phyloP scores from a whole-genome alignment of 2,888 invertebrate species.

The Phlogophora meticulosa region DNA sequence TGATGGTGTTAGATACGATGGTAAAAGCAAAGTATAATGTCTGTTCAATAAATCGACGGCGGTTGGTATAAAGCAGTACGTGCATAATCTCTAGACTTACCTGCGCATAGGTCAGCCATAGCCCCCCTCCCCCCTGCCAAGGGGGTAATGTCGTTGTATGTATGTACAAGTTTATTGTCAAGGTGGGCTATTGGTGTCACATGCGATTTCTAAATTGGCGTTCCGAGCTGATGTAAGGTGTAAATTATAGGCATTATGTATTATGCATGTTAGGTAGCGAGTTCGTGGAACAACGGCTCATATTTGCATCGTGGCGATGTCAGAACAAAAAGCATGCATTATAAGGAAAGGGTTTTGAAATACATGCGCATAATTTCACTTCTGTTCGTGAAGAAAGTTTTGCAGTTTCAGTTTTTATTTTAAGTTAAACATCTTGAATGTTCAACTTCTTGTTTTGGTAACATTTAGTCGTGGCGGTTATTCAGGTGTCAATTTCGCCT shows the following conservation, averaged over 20 bases:
- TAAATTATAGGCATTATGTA: constrained; percentile 63
- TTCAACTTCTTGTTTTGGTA: constrained; percentile 26
- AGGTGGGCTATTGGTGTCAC: constrained; percentile 57
- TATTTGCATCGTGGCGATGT: constrained; percentile 41
- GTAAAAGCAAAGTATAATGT: constrained; percentile 54
- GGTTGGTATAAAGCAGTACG: constrained; percentile 38
- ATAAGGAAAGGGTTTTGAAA: constrained; percentile 31
- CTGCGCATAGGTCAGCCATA: constrained; percentile 46
- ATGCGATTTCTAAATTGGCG: constrained; percentile 70
- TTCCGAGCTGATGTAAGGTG: constrained; percentile 64
- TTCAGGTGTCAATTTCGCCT: constrained; percentile 53
- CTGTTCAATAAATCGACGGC: constrained; percentile 58
- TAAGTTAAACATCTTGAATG: constrained; percentile 5
- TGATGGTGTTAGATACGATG: constrained; percentile 57
- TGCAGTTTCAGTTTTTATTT: constrained; percentile 44
- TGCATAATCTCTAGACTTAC: constrained; percentile 43
- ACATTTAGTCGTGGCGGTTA: constrained; percentile 1
- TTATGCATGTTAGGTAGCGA: constrained; percentile 60
- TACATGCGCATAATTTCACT: constrained; percentile 35
- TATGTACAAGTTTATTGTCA: constrained; percentile 61
- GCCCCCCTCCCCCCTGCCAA: constrained; percentile 19
- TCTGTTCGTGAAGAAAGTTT: constrained; percentile 43
- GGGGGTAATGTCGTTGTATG: constrained; percentile 34
- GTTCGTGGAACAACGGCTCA: constrained; percentile 47
- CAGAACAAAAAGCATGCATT: constrained; percentile 48